Evolutionary conservation across 2,888 invertebrate species (phyloP).

Genomic region (Amiota communis): DNA sequence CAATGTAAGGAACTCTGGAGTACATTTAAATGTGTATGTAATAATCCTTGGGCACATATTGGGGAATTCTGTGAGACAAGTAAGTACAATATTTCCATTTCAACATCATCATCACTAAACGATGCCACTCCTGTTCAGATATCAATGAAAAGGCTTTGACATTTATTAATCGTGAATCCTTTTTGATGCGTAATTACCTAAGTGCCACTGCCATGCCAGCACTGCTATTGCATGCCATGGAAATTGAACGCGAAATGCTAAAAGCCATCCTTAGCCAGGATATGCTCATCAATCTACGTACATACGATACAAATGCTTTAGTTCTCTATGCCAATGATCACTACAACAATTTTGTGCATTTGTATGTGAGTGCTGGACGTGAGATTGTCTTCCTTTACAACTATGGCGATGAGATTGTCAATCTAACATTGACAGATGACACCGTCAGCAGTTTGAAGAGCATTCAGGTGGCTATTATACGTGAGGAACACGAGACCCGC

Average conservation of each 20-base stretch:
- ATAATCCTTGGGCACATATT: slow-evolving; percentile 93
- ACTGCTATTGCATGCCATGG: slow-evolving; percentile 64
- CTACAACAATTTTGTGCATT: slow-evolving; percentile 92
- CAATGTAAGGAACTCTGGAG: slow-evolving; percentile 94
- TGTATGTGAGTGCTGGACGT: slow-evolving; percentile 86
- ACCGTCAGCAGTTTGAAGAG: slow-evolving; percentile 87
- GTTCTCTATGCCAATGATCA: slow-evolving; percentile 94
- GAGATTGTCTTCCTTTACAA: slow-evolving; percentile 90
- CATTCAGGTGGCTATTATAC: slow-evolving; percentile 89
- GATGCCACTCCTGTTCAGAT: slow-evolving; percentile 78
- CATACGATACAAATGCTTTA: slow-evolving; percentile 86
- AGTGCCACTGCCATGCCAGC: slow-evolving; percentile 76
- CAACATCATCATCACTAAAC: not conserved
- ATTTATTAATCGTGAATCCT: slow-evolving; percentile 86
- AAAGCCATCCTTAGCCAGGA: slow-evolving; percentile 85
- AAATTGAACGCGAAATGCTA: slow-evolving; percentile 74
- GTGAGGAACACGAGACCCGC: slow-evolving; percentile 82
- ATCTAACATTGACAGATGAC: slow-evolving; percentile 83
- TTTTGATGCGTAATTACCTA: slow-evolving; percentile 86
- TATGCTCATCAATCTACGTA: slow-evolving; percentile 90
- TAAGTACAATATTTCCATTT: slow-evolving; percentile 74
- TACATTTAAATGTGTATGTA: slow-evolving; percentile 92
- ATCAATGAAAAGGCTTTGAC: slow-evolving; percentile 92
- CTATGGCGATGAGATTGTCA: slow-evolving; percentile 84
- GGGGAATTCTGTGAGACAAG: slow-evolving; percentile 93